phyloP scores from a whole-genome alignment of 2,113 vertebrate species.

The Ctenodactylus gundi region DNA sequence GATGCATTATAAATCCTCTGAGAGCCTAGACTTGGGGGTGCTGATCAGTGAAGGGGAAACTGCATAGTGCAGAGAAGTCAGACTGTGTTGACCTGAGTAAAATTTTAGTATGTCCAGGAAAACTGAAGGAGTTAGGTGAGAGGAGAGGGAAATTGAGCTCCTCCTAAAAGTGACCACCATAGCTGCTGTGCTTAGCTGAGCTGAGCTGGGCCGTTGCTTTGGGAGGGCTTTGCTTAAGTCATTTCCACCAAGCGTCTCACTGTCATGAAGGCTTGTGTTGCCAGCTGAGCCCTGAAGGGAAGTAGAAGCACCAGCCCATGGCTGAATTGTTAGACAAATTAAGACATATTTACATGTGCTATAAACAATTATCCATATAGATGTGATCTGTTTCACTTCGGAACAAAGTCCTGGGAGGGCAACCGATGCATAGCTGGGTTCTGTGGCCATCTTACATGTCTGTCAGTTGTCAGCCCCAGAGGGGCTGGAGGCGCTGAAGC shows the following conservation, averaged over 20 bases:
- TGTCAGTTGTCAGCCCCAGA: background rate
- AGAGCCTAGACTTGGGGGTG: background rate
- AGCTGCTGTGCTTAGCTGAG: background rate
- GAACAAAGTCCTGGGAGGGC: constrained; percentile 21
- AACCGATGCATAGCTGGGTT: background rate
- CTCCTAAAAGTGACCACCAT: background rate
- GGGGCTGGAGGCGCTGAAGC: background rate
- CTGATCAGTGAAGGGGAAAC: background rate
- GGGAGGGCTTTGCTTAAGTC: constrained; percentile 13
- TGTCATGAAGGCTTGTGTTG: constrained; percentile 40
- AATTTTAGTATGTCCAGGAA: background rate
- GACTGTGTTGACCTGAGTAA: background rate
- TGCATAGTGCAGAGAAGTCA: background rate
- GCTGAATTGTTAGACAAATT: constrained; percentile 55
- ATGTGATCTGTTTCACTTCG: constrained; percentile 64
- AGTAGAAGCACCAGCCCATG: background rate
- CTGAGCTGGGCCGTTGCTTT: background rate
- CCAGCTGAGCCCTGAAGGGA: constrained; percentile 48
- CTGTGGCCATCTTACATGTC: background rate
- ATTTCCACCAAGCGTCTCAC: constrained; percentile 36
- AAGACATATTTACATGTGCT: constrained; percentile 57
- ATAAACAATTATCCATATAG: constrained; percentile 36
- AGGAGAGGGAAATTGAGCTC: background rate
- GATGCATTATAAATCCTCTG: background rate
- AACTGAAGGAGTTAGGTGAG: background rate